These are phyloP conservation scores for Tapirus terrestris DNA, from an alignment of 2,113 vertebrate genomes.

Conservation along the genomic window DNA sequence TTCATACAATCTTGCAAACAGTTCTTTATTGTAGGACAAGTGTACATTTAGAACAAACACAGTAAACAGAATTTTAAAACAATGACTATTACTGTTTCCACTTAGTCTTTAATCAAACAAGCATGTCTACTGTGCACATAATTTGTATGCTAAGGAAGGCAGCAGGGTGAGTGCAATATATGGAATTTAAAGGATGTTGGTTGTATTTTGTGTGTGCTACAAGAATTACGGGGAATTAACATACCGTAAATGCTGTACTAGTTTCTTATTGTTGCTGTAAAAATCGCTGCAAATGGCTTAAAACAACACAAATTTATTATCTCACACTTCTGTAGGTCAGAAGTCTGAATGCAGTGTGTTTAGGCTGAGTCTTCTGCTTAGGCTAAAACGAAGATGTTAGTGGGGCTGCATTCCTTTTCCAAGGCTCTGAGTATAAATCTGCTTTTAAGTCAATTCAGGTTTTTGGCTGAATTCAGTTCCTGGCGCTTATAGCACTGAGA, in stretches of 20 bases:
- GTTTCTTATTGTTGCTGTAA: not conserved
- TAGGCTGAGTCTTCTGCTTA: not conserved
- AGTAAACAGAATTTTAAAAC: not conserved
- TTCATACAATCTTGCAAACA: not conserved
- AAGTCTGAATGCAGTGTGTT: not conserved
- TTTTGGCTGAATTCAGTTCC: not conserved
- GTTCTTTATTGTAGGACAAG: not conserved
- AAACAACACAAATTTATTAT: not conserved
- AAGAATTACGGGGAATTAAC: not conserved
- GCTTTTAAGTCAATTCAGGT: not conserved
- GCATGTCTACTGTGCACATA: not conserved
- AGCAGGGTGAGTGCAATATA: not conserved
- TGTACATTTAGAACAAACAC: not conserved
- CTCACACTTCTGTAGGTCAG: not conserved
- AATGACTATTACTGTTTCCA: not conserved
- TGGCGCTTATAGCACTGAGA: not conserved
- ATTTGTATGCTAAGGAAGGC: not conserved
- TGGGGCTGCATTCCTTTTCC: not conserved
- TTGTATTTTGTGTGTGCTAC: not conserved
- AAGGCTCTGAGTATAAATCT: not conserved
- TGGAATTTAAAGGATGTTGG: not conserved
- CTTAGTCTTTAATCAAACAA: not conserved
- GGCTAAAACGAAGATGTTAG: not conserved
- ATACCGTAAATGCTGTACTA: not conserved
- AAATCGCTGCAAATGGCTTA: not conserved